Evolutionary conservation across 2,888 invertebrate genomes (phyloP), one percentile per base, ranked within the genome.

Genomic region (Sarcophaga caerulescens): DNA sequence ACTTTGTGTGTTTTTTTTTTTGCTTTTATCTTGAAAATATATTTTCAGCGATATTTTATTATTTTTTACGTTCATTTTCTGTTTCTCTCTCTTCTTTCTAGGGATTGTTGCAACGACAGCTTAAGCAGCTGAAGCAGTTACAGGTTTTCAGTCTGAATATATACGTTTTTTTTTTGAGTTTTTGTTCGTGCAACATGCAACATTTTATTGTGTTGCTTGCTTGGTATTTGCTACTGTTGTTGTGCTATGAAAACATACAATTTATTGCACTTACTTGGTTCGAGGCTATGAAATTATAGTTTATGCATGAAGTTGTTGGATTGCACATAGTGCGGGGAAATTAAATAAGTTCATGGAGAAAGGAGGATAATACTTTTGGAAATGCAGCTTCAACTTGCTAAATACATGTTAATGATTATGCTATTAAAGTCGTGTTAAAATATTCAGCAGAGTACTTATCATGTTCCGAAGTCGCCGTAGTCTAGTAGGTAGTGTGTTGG

Each of bases 211-310:
- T 70, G 45, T 35, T 69, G 60, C 45, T 79, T 35, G 25, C 68
- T 60, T 65, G 65, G 71, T 35, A 35, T 35, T 35, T 35, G 35
- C 75, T 35, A 35, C 35, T 35, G 35, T 8, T 35, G 35, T 35
- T 35, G 35, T 84, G 77, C 77, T 47, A 70, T 77, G 62, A 78
- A 83, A 81, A 65, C 44, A 78, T 81, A 74, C 11, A 81, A 86
- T 86, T 86, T 86, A 86, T 84, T 52, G 45, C 60, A 77, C 35
- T 84, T 80, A 74, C 66, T 66, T 59, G 14, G 45, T 57, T 63
- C 5, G 69, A 44, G 59, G 57, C 62, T 45, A 80, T 73, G 59
- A 77, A 83, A 80, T 59, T 80, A 73, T 73, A 76, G 62, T 60
- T 82, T 73, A 35, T 70, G n/a, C 19, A 59, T 66, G 2, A 14